Evolutionary conservation across 2,888 invertebrate genomes (phyloP), one percentile per base, ranked within the genome.

Genomic region (Cataglyphis cursor): DNA sequence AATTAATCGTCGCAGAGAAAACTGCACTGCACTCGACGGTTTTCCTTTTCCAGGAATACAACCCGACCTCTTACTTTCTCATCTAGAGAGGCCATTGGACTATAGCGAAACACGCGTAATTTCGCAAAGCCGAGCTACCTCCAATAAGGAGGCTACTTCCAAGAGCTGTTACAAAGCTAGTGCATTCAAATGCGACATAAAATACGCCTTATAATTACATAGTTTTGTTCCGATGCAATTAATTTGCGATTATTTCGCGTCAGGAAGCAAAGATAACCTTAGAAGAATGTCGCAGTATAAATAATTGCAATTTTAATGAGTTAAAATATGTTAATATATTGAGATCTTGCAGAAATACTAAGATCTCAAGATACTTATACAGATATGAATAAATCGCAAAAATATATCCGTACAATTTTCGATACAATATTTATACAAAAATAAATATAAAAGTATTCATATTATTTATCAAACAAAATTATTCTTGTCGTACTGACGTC

Each of bases 1-100:
- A 90, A 90, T 90, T 90, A 90, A 90, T 90, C 87, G 90, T 84
- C 89, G 72, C 80, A 73, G 68, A 76, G 85, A 87, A 90, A 90
- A 90, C 86, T 87, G 81, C 89, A 82, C 61, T 82, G 83, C 88
- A 81, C 85, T 86, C 88, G 90, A 87, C 87, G 87, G 87, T 85
- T 87, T 82, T 73, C 85, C 80, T 66, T 87, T 90, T 84, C 66
- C 41, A 82, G 78, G 81, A 88, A 88, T 83, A 86, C 86, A 61
- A 81, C 76, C 57, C 84, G 82, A 80, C 81, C 85, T 78, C 76
- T 85, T 89, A 84, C 81, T 83, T 85, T 75, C 85, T 81, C 84
- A 82, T 87, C 75, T 65, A 80, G 72, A 70, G 66, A 81, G 72
- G 83, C 81, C 86, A 85, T 85, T 75, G 82, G 84, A 82, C 64